Percentiles rank a stretch among this genome's conserved stretches.
phyloP scores from a whole-genome alignment of 92 coral and sea anemone species.

The Micromussa lordhowensis region DNA sequence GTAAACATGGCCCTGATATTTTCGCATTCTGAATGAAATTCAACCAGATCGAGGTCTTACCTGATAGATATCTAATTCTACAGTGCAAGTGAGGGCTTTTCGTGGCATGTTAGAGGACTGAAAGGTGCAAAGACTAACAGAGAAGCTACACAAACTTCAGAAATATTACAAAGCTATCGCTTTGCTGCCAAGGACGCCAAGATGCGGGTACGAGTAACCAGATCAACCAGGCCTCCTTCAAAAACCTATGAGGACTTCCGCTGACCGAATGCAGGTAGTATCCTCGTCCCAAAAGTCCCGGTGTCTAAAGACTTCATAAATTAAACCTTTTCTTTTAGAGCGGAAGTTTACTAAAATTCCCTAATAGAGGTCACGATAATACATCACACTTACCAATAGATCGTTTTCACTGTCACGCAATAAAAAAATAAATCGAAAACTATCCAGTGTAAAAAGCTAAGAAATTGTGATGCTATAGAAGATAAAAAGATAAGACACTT shows the following conservation, averaged over 20 bases:
- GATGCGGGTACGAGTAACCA: constrained; percentile 6
- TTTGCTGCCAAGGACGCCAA: constrained; percentile 44
- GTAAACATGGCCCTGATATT: too few relatives aligned
- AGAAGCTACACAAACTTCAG: constrained; percentile 5
- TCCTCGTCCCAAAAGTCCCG: too few relatives aligned
- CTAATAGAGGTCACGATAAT: too few relatives aligned
- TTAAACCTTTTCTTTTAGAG: too few relatives aligned
- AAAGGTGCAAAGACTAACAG: constrained; percentile 16
- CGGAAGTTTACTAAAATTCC: background rate
- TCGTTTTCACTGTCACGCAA: too few relatives aligned
- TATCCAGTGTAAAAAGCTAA: too few relatives aligned
- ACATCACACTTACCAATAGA: background rate
- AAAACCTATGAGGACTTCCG: constrained; percentile 1
- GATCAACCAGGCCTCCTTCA: constrained; percentile 31
- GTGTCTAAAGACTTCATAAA: too few relatives aligned
- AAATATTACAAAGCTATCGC: background rate
- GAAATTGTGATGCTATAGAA: too few relatives aligned
- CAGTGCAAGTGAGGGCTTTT: constrained; percentile 89
- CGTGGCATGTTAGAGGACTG: constrained; percentile 71
- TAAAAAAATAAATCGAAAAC: too few relatives aligned
- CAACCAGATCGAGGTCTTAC: constrained; percentile 48
- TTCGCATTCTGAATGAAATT: constrained; percentile 5
- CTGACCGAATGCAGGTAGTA: constrained; percentile 6
- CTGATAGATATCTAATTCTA: constrained; percentile 89
- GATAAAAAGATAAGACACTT: too few relatives aligned